Evolutionary conservation across 2,113 vertebrate species (phyloP).

Genomic region (Psettodes erumei): DNA sequence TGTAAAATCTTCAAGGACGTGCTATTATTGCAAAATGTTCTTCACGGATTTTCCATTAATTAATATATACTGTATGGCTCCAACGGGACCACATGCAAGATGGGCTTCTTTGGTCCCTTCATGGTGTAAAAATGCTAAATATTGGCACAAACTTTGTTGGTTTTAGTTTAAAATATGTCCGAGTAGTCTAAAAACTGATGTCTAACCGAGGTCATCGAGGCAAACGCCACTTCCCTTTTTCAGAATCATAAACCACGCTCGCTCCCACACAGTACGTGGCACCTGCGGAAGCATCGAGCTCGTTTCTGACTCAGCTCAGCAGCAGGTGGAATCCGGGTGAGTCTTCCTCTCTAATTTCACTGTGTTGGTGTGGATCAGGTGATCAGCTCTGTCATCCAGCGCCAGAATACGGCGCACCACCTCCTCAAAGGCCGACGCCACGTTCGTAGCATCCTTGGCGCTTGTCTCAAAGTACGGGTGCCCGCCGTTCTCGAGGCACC

Average conservation of each 20-base stretch:
- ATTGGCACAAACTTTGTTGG: not conserved
- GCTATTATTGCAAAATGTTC: not conserved
- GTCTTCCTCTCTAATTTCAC: constrained; percentile 90
- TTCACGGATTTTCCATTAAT: not conserved
- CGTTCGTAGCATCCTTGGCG: constrained; percentile 95
- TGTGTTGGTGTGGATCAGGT: constrained; percentile 90
- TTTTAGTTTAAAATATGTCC: not conserved
- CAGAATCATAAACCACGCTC: not conserved
- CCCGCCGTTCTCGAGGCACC: constrained; percentile 94
- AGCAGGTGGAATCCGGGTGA: constrained; percentile 86
- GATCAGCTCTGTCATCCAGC: constrained; percentile 88
- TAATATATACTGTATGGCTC: not conserved
- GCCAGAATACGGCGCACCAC: constrained; percentile 90
- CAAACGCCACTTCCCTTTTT: constrained; percentile 16
- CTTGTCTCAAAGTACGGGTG: constrained; percentile 97
- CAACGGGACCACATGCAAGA: not conserved
- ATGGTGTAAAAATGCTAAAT: not conserved
- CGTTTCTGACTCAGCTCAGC: constrained; percentile 77
- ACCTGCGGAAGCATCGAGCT: not conserved
- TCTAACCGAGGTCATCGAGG: not conserved
- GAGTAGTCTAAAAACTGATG: not conserved
- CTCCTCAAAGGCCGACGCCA: constrained; percentile 94
- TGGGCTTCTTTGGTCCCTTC: not conserved
- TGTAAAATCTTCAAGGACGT: not conserved
- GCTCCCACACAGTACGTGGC: not conserved